A percentile compares a stretch with the other conserved stretches of the same genome.
Conservation (phyloP, 1,140 invertebrate genomes). For the Acromyrmex charruanus region DNA sequence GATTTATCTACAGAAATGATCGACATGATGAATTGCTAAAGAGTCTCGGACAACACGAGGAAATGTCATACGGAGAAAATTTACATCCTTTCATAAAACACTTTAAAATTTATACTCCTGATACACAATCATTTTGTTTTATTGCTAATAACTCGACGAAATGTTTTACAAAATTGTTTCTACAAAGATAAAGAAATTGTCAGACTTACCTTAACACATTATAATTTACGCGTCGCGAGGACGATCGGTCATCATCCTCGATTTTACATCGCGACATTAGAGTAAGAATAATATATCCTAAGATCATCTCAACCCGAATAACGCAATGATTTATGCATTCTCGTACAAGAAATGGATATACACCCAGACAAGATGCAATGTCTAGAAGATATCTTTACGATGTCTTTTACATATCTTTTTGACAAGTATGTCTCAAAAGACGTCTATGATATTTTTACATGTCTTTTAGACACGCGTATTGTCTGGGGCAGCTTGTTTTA, state of each 20-base stretch:
- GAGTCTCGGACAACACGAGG: not conserved
- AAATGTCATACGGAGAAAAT: not conserved
- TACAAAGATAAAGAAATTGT: slow-evolving; percentile 40
- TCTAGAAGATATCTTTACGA: too few relatives aligned
- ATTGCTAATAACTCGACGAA: slow-evolving; percentile 38
- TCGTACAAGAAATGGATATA: slow-evolving; percentile 37
- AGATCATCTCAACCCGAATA: slow-evolving; percentile 8
- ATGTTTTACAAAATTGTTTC: slow-evolving; percentile 34
- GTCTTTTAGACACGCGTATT: too few relatives aligned
- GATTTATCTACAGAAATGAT: not conserved
- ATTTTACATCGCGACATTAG: slow-evolving; percentile 18
- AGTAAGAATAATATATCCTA: slow-evolving; percentile 40
- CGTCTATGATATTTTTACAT: too few relatives aligned
- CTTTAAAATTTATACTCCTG: not conserved
- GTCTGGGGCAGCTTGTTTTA: slow-evolving; percentile 14
- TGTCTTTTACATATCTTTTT: too few relatives aligned
- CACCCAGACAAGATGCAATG: too few relatives aligned
- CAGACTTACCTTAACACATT: slow-evolving; percentile 53
- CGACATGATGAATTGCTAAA: not conserved
- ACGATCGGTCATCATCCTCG: slow-evolving; percentile 14
- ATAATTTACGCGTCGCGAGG: not conserved
- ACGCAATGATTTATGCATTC: slow-evolving; percentile 45
- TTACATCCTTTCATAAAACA: not conserved
- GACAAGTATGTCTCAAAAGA: too few relatives aligned
- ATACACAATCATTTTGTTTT: slow-evolving; percentile 2